phyloP scores from a whole-genome alignment of 2,113 vertebrate species.

The Nerophis ophidion region DNA sequence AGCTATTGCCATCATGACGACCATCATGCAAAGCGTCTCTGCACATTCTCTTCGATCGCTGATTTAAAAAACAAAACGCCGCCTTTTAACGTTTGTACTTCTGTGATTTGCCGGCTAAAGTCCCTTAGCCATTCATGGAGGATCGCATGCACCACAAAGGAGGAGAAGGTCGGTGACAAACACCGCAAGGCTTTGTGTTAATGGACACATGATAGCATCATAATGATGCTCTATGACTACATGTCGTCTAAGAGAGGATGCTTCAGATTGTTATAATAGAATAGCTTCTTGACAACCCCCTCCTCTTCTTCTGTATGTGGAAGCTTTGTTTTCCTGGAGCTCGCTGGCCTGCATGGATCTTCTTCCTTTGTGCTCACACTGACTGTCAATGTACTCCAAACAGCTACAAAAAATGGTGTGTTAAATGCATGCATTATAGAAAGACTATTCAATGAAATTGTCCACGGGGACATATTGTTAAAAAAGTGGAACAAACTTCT shows the following conservation, averaged over 20 bases:
- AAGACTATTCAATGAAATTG: no score
- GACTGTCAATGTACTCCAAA: constrained; percentile 30
- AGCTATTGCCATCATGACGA: not conserved
- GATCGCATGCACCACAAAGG: not conserved
- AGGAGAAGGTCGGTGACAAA: no score
- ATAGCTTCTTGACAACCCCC: constrained; percentile 6
- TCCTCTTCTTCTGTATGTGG: constrained; percentile 25
- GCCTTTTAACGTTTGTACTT: no score
- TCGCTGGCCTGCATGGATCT: constrained; percentile 56
- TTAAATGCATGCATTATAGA: not conserved
- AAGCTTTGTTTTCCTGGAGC: constrained; percentile 62
- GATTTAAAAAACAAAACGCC: not conserved
- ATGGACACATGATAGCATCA: not conserved
- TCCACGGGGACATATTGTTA: no score
- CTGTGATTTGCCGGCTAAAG: not conserved
- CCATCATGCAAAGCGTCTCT: not conserved
- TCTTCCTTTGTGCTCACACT: constrained; percentile 59
- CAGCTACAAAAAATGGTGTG: not conserved
- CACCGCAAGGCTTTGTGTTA: not conserved
- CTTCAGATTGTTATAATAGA: not conserved
- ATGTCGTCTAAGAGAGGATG: no score
- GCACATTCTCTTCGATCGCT: not conserved
- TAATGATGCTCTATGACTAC: not conserved
- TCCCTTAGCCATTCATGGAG: not conserved
- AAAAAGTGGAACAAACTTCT: no score